Evolutionary conservation across 2,797 vertebrate genomes (phyloP).

Genomic region (Myotis vivesi): DNA sequence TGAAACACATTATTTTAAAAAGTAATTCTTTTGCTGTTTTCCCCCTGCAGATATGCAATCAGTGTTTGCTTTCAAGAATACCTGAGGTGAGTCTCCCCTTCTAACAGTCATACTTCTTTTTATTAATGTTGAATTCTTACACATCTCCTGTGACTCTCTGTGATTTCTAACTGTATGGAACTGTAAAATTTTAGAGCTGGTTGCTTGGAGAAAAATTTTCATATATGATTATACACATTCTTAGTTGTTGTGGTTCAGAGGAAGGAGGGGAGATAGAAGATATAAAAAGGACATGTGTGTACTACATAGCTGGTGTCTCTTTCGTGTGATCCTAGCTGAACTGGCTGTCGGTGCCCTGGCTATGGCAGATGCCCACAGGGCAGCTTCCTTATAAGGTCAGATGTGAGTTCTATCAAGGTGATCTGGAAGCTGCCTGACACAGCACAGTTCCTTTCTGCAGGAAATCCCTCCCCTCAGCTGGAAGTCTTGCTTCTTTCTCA

Average conservation of each 20-base stretch:
- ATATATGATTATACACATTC: no score
- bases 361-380: not conserved
- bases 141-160: not conserved
- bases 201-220: not conserved
- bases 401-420: not conserved
- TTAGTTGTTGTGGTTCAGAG: not conserved
- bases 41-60: not conserved
- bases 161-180: not conserved
- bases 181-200: not conserved
- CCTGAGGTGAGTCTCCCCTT: not conserved
- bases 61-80: not conserved
- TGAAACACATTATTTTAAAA: not conserved
- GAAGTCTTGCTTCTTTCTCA: not conserved
- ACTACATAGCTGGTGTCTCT: accelerated
- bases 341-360: no score
- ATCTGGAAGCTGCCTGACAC: not conserved
- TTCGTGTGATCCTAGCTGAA: accelerated
- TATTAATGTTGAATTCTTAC: not conserved
- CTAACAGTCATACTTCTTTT: not conserved
- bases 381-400: not conserved
- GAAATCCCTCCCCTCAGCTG: not conserved
- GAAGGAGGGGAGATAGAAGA: no score
- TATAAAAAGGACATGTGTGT: not conserved
- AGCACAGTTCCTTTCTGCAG: not conserved
- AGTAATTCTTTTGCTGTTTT: not conserved